Evolutionary conservation across 2,113 vertebrate species (phyloP), one percentile per base, ranked within the genome.

Genomic region (Mirounga angustirostris): DNA sequence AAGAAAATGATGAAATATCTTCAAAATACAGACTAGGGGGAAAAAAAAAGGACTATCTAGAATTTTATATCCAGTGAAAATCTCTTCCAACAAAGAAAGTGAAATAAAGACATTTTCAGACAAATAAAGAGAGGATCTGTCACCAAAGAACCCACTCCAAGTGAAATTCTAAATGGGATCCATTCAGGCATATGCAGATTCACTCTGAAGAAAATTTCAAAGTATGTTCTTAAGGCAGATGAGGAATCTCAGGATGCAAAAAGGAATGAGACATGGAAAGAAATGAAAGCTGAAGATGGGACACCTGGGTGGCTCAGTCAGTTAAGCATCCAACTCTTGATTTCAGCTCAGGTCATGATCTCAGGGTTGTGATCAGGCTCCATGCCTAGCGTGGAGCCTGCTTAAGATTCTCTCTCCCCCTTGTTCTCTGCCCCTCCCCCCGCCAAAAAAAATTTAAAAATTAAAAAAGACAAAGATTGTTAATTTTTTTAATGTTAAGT

Each of bases 1-100:
- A 33, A 85, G 3, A 87, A 94, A 89, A 76, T 83, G 61, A 90
- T 83, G 5, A 83, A 83, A 89, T 76, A 74, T 40, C 65, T 95
- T 63, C n/a, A 21, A 95, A 95, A 50, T 89, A 89, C 21, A 71
- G 15, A 94, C 43, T 9, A 10, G 58, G 8, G 10, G 46, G 7
- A 7, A 8, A 16, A 61, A 61, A 40, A 59, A 30, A 3, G 10
- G 12, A 12, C 33, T 22, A 40, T 30, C 24, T 63, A 74, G 24
- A 89, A 83, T 56, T 82, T 85, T 73, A 56, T 56, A 83, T 56
- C 19, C 56, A 65, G 46, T 61, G n/a, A 74, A 89, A 83, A 83
- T 65, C 21, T 63, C 43, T 74, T 74, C 61, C n/a, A 74, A 83
- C 11, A 73, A 61, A 89, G 61, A 81, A 82, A 63, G 19, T 74